These are phyloP conservation scores for Cephalopachus bancanus DNA, from an alignment of 2,797 vertebrate species.

Conservation along the genomic window DNA sequence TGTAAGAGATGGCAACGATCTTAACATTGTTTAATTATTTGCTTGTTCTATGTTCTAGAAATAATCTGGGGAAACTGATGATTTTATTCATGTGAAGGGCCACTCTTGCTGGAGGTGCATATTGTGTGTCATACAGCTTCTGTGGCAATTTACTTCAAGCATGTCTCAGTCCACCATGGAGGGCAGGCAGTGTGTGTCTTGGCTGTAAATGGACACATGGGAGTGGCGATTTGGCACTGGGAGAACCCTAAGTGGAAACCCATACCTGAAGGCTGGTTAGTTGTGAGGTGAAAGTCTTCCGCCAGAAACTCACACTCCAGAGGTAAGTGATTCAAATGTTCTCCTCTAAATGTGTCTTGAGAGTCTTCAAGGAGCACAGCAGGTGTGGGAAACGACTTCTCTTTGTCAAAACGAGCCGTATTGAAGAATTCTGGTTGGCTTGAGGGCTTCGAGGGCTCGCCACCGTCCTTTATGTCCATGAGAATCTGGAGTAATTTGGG, in stretches of 20 bases:
- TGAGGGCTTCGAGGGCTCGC: background rate
- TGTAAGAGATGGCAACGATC: background rate
- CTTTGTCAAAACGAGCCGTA: background rate
- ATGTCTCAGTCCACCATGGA: background rate
- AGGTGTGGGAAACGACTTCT: background rate
- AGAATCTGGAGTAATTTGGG: background rate
- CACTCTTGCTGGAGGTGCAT: background rate
- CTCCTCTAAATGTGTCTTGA: background rate
- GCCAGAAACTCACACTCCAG: background rate
- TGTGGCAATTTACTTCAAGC: background rate
- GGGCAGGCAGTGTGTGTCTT: background rate
- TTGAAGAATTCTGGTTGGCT: background rate
- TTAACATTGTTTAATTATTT: background rate
- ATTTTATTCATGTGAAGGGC: background rate
- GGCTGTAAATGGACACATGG: background rate
- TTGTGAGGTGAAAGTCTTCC: background rate
- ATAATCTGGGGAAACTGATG: background rate
- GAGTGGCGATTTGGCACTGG: background rate
- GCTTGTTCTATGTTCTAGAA: background rate
- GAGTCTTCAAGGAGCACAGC: background rate
- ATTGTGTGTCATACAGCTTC: no score
- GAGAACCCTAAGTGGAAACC: background rate
- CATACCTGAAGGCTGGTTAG: background rate
- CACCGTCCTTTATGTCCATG: no score
- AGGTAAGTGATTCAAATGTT: background rate